Evolutionary conservation across 2,888 invertebrate genomes (phyloP).

Genomic region (Digitonthophagus gazella): DNA sequence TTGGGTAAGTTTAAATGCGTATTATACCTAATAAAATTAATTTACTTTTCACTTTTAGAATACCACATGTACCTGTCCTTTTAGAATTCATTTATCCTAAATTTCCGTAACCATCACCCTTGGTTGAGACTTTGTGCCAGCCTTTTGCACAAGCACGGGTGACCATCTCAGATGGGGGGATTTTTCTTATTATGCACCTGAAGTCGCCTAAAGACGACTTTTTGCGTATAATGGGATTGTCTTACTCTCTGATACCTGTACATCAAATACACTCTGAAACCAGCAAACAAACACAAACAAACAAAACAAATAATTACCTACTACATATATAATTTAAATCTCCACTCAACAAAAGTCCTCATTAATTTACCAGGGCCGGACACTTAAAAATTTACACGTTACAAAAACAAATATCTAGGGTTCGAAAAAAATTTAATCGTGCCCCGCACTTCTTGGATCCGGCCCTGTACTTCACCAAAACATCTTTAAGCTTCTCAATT

Average conservation of each 20-base stretch:
- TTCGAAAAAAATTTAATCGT: no score
- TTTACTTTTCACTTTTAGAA: neutral
- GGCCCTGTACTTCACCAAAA: no score
- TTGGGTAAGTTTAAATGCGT: no score
- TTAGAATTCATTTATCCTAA: neutral
- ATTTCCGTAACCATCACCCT: neutral
- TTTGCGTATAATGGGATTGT: neutral
- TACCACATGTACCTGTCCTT: neutral
- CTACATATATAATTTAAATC: neutral
- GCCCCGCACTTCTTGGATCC: no score
- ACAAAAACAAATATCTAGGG: no score
- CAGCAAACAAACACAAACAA: neutral
- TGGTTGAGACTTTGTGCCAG: neutral
- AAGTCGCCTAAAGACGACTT: neutral
- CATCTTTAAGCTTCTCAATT: no score
- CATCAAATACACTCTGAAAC: neutral
- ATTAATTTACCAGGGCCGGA: neutral
- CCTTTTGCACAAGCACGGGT: neutral
- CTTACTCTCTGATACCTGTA: neutral
- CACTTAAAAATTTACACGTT: no score
- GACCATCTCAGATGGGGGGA: neutral
- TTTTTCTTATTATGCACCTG: neutral
- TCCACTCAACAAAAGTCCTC: neutral
- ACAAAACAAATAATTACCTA: no score
- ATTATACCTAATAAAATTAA: no score